Evolutionary conservation across 2,797 vertebrate species (phyloP).

Genomic region (Helostoma temminkii): DNA sequence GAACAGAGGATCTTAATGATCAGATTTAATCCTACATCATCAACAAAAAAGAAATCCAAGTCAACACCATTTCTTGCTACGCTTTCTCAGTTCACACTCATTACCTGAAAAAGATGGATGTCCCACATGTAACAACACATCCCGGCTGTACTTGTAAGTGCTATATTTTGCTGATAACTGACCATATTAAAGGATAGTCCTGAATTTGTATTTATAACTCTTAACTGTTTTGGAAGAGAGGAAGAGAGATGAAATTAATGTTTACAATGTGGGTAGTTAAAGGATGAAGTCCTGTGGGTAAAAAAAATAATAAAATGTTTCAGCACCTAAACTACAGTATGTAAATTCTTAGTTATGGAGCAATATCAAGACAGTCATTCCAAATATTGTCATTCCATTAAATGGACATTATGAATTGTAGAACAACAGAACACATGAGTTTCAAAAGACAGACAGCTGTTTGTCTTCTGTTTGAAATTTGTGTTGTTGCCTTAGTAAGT

Average conservation of each 20-base stretch:
- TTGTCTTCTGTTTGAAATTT: no score
- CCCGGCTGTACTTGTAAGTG: conserved; percentile 6
- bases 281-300: background rate
- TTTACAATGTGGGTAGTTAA: background rate
- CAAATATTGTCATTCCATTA: background rate
- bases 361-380: background rate
- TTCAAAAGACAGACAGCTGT: no score
- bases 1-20: conserved; percentile 20
- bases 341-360: no score
- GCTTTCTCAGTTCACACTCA: conserved; percentile 1
- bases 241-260: background rate
- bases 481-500: background rate
- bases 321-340: no score
- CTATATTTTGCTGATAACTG: conserved; percentile 13
- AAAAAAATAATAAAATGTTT: background rate
- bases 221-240: background rate
- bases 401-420: background rate
- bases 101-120: background rate
- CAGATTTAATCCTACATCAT: conserved; percentile 14
- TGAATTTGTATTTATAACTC: no score
- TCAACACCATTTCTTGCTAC: conserved; percentile 2
- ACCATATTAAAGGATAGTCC: background rate
- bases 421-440: no score
- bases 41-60: conserved; percentile 20
- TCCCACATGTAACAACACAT: conserved; percentile 4